Evolutionary conservation across 2,113 vertebrate genomes (phyloP), one percentile per base, ranked within the genome.

Genomic region (Sorex fumeus): DNA sequence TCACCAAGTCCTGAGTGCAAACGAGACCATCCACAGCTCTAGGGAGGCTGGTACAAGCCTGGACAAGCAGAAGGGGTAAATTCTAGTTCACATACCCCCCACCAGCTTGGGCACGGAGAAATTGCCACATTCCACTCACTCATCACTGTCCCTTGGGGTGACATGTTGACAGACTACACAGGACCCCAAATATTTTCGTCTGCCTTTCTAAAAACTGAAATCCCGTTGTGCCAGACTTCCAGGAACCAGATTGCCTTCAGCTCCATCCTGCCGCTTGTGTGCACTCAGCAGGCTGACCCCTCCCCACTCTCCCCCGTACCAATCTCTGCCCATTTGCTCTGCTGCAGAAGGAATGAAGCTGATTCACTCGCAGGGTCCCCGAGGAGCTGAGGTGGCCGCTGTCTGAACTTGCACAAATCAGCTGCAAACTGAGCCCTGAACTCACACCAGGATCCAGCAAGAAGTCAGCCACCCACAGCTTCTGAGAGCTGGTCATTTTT

Each of bases 251-350:
- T 90, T 34, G 60, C 43, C 60, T 72, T 50, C 1, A 2, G 36
- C 4, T 57, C 36, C 70, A 28, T 3, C 1, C 0, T 6, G 45
- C 70, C 1, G 21, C 76, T 0, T 23, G 36, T 53, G 16, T 9
- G 11, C 28, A 40, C 1, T 40, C 40, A 40, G 40, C 40, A 40
- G 40, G 40, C 40, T 40, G 19, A 21, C 28, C 3, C 45, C 78
- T 64, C 13, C 53, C 43, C 3, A 30, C 36, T 25, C 57, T 16
- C 32, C 66, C 88, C 40, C 13, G 30, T 32, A 50, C 30, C 18
- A 3, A 18, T 12, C 47, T 15, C 23, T 9, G 3, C 3, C 32
- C 10, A 4, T 6, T 3, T 27, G 69, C 45, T 40, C 8, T 3
- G 0, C 64, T 8, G 64, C 62, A 72, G 34, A 80, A 30, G 45